Evolutionary conservation across 23 tunicate genomes (phyloP).

Genomic region (Botrylloides violaceus): DNA sequence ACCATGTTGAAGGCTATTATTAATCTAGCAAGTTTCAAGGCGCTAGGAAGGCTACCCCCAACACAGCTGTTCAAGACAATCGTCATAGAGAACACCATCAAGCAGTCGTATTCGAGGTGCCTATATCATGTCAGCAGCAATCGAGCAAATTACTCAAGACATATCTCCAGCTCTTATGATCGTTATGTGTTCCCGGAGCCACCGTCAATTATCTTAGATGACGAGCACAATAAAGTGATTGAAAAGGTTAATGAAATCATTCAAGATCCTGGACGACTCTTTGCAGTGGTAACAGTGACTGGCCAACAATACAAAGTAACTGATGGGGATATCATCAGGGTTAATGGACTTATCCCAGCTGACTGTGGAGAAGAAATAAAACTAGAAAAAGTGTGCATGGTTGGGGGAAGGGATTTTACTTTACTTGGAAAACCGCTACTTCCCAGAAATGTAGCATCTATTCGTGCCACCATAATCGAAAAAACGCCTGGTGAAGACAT

Average conservation of each 20-base stretch:
- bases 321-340: conserved; percentile 52
- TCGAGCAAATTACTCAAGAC: neutral
- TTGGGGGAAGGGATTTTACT: conserved; percentile 80
- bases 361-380: conserved; percentile 62
- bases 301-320: conserved; percentile 79
- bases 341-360: conserved; percentile 38
- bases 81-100: too few species aligned
- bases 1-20: too few species aligned
- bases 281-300: conserved; percentile 54
- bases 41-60: too few species aligned
- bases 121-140: too few species aligned
- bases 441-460: conserved; percentile 43
- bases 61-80: too few species aligned
- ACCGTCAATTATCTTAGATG: conserved; percentile 61
- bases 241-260: conserved; percentile 56
- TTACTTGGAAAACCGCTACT: conserved; percentile 67
- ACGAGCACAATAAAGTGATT: conserved; percentile 52
- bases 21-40: too few species aligned
- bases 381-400: conserved; percentile 73
- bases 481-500: conserved; percentile 66
- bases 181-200: conserved; percentile 91
- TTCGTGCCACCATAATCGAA: conserved; percentile 74
- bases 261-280: conserved; percentile 42
- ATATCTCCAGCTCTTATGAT: conserved; percentile 31
- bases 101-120: too few species aligned